Evolutionary conservation across 30 jellyfish, hydroid and myxozoan genomes (phyloP).

Genomic region (Turritopsis dohrnii): DNA sequence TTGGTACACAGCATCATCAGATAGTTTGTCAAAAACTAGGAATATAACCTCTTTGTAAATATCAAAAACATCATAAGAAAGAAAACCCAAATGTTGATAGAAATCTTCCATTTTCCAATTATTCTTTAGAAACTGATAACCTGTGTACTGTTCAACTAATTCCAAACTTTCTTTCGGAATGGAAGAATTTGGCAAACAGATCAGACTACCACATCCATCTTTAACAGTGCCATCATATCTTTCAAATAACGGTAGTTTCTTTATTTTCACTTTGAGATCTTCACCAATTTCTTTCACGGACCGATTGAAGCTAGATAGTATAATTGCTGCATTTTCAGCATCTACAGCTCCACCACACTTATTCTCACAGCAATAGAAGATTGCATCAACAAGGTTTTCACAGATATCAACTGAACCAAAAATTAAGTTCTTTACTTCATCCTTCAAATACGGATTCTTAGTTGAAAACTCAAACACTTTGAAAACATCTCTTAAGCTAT

Average conservation of each 20-base stretch:
- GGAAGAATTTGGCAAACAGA: background rate
- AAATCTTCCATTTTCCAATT: background rate
- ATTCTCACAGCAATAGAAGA: background rate
- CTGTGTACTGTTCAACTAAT: background rate
- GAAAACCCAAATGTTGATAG: background rate
- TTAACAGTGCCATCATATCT: background rate
- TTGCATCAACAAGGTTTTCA: constrained; percentile 8
- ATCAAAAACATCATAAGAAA: background rate
- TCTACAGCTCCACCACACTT: background rate
- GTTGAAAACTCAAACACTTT: background rate
- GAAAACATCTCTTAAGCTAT: background rate
- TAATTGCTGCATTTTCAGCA: constrained; percentile 8
- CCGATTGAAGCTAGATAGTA: background rate
- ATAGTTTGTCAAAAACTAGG: background rate
- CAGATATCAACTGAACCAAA: constrained; percentile 22
- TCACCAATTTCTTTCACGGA: background rate
- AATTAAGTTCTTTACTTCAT: background rate
- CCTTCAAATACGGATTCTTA: background rate
- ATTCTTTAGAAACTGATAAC: background rate
- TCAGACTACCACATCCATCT: background rate
- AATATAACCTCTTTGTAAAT: background rate
- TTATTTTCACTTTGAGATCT: background rate
- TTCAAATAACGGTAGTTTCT: constrained; percentile 18
- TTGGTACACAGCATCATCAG: constrained; percentile 13
- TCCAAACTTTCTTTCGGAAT: background rate